Percentiles rank a stretch among this genome's conserved stretches.
These are phyloP conservation scores for Coccyzus lansbergi DNA, from an alignment of 2,797 vertebrate species.

Conservation along the genomic window DNA sequence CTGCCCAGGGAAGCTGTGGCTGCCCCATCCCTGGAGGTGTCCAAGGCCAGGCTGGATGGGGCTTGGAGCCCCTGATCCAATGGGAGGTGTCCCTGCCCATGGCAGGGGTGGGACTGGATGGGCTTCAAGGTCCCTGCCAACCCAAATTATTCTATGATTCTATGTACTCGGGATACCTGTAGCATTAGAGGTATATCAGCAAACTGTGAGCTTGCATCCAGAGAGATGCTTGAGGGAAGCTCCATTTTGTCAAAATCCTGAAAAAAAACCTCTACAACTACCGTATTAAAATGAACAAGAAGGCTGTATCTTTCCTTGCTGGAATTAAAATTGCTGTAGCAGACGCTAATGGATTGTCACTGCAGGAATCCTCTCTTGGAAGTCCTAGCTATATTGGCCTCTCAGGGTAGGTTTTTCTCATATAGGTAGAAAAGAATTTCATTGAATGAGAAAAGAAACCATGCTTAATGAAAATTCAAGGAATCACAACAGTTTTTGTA, in stretches of 20 bases:
- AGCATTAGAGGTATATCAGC: neutral
- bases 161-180: neutral
- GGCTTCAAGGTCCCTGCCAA: too few species aligned
- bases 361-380: neutral
- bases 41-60: too few species aligned
- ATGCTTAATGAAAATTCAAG: neutral
- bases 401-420: neutral
- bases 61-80: too few species aligned
- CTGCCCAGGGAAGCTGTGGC: too few species aligned
- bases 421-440: neutral
- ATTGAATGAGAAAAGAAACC: neutral
- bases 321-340: constrained; percentile 22
- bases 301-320: neutral
- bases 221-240: neutral
- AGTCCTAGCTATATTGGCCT: neutral
- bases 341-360: neutral
- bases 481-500: neutral
- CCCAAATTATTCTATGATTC: too few species aligned
- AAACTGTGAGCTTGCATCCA: neutral
- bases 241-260: constrained; percentile 22
- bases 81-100: too few species aligned
- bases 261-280: neutral
- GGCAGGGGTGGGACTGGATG: too few species aligned
- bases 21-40: too few species aligned
- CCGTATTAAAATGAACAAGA: neutral